These are phyloP conservation scores for Agelaius tricolor DNA, from an alignment of 2,113 vertebrate genomes.

Conservation along the genomic window DNA sequence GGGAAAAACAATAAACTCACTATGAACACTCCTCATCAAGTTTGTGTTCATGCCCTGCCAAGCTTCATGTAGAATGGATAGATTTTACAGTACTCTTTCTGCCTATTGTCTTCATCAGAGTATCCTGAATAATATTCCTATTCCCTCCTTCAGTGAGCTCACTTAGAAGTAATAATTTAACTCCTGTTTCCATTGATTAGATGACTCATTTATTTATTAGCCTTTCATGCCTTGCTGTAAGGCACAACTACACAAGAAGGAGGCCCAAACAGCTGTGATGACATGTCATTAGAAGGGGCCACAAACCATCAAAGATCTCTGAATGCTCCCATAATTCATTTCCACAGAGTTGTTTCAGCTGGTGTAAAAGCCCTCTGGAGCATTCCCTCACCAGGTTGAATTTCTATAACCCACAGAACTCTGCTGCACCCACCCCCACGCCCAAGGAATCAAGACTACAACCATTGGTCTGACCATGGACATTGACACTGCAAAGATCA, in stretches of 20 bases:
- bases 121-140: background rate
- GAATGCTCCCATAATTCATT: background rate
- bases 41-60: background rate
- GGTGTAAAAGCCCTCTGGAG: background rate
- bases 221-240: background rate
- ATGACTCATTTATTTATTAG: background rate
- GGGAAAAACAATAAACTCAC: background rate
- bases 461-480: background rate
- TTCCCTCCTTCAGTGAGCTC: background rate
- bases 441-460: accelerated
- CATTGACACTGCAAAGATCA: background rate
- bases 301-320: background rate
- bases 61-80: background rate
- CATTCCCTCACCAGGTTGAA: accelerated
- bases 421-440: accelerated
- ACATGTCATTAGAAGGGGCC: background rate
- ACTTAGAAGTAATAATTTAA: background rate
- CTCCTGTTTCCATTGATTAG: background rate
- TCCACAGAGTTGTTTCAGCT: background rate
- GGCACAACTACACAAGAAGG: background rate
- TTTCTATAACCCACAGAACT: background rate
- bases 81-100: background rate
- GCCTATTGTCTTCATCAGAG: background rate
- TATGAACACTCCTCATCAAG: background rate
- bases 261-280: background rate